Conservation (phyloP, 2,797 vertebrate species). For the Typhlichthys subterraneus region DNA sequence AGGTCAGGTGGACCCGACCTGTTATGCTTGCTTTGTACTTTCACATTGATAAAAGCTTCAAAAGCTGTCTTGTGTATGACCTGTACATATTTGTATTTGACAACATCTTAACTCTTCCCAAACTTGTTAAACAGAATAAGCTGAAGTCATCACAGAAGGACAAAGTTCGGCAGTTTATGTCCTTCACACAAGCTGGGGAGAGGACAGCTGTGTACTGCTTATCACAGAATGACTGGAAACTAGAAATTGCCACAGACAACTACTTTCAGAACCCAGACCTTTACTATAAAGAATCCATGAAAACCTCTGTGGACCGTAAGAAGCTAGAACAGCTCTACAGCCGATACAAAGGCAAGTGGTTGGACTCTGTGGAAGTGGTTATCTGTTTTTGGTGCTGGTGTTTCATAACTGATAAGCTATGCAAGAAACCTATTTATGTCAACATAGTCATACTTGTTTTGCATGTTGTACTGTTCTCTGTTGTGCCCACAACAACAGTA, state of each 20-base stretch:
- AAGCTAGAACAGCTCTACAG: constrained; percentile 92
- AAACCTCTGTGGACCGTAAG: constrained; percentile 89
- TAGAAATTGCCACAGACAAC: constrained; percentile 92
- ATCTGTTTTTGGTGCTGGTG: neutral
- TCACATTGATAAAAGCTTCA: neutral
- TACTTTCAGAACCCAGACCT: constrained; percentile 91
- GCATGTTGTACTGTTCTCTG: neutral
- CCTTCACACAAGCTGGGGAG: constrained; percentile 92
- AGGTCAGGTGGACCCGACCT: too few relatives aligned
- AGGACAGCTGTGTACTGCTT: constrained; percentile 91
- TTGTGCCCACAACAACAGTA: constrained; percentile 13
- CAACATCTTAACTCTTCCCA: neutral
- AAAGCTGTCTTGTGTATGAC: constrained; percentile 8
- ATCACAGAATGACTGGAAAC: constrained; percentile 93
- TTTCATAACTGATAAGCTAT: neutral
- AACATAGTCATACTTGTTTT: neutral
- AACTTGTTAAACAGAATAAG: constrained; percentile 82
- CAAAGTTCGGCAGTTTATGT: constrained; percentile 95
- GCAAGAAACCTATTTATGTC: neutral
- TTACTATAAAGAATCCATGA: constrained; percentile 92
- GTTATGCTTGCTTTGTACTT: too few relatives aligned
- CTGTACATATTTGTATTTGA: neutral
- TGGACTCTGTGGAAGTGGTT: neutral
- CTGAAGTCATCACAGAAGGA: constrained; percentile 95
- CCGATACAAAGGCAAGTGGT: constrained; percentile 88